Conservation (phyloP, 2,113 vertebrate species). For the Tetraodon nigroviridis region DNA sequence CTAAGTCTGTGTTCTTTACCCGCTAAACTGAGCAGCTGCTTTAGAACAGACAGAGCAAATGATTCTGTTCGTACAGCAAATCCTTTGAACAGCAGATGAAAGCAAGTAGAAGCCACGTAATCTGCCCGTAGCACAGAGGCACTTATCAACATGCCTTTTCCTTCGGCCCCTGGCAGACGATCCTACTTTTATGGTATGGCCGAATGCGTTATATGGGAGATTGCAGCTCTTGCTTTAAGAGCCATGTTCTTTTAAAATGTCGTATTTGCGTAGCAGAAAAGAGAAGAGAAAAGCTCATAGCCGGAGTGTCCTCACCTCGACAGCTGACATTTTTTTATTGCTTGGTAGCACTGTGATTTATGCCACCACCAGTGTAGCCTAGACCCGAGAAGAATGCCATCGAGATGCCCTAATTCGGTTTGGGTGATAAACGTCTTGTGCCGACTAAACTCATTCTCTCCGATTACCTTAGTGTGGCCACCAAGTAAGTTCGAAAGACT, state of each 20-base stretch:
- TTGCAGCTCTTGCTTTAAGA: conserved; percentile 49
- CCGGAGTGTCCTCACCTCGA: conserved; percentile 50
- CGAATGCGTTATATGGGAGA: conserved; percentile 43
- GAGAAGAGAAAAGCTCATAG: conserved; percentile 48
- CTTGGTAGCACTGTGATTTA: conserved; percentile 59
- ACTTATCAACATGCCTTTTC: conserved; percentile 45
- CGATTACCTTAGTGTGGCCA: conserved; percentile 39
- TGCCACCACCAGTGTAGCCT: conserved; percentile 26
- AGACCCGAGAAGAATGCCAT: conserved; percentile 53
- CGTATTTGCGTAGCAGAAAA: conserved; percentile 49
- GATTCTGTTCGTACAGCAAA: conserved; percentile 47
- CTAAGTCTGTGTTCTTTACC: conserved; percentile 32
- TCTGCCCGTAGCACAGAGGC: conserved; percentile 33
- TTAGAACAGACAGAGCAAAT: conserved; percentile 40
- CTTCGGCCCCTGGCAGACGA: conserved; percentile 39
- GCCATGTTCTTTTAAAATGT: conserved; percentile 57
- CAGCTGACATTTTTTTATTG: conserved; percentile 54
- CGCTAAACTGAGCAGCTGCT: conserved; percentile 23
- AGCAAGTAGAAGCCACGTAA: conserved; percentile 49
- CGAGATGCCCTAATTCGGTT: conserved; percentile 60
- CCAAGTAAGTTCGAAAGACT: conserved; percentile 8
- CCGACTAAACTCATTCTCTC: conserved; percentile 38
- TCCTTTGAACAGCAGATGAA: conserved; percentile 59
- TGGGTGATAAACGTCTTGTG: conserved; percentile 55
- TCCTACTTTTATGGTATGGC: conserved; percentile 17